Conservation (phyloP, 2,797 vertebrate genomes). For the Notolepis coatsorum region DNA sequence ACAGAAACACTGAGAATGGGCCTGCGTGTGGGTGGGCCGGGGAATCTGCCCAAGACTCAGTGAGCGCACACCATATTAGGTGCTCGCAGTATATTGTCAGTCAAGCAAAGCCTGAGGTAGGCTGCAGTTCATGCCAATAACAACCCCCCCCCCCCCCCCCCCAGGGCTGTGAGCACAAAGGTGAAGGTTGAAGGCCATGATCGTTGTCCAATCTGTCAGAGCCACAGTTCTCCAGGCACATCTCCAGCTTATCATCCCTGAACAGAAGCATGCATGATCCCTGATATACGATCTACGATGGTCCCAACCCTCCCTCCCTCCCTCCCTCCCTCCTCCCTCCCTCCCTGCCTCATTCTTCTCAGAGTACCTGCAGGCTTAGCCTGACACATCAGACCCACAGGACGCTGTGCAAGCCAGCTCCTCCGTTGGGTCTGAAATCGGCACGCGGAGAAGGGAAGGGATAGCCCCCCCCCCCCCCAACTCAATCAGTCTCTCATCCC, state of each 20-base stretch:
- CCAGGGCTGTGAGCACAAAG: slow-evolving; percentile 57
- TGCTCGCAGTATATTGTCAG: slow-evolving; percentile 60
- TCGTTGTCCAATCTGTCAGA: slow-evolving; percentile 21
- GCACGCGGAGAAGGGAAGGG: no score
- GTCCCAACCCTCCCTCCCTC: slow-evolving; percentile 15
- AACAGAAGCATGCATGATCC: slow-evolving; percentile 49
- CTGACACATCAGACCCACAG: no score
- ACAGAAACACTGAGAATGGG: slow-evolving; percentile 59
- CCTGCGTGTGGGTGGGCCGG: slow-evolving; percentile 64
- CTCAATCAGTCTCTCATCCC: no score
- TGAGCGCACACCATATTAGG: slow-evolving; percentile 71
- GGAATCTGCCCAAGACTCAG: slow-evolving; percentile 63
- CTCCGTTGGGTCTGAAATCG: no score
- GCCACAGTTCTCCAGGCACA: slow-evolving; percentile 43
- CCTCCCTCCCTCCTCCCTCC: slow-evolving; percentile 10
- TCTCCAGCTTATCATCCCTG: slow-evolving; percentile 60
- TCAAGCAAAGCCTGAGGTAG: slow-evolving; percentile 70
- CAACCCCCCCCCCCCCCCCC: slow-evolving; percentile 4
- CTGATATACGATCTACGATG: slow-evolving; percentile 51
- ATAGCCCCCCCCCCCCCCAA: no score
- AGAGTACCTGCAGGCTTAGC: no score
- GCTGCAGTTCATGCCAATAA: slow-evolving; percentile 52
- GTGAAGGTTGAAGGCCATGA: slow-evolving; percentile 17
- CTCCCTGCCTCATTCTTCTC: slow-evolving; percentile 34
- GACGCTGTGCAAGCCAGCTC: no score